Conservation (phyloP, 1,140 invertebrate genomes). For the Druon quercuslanigerum region DNA sequence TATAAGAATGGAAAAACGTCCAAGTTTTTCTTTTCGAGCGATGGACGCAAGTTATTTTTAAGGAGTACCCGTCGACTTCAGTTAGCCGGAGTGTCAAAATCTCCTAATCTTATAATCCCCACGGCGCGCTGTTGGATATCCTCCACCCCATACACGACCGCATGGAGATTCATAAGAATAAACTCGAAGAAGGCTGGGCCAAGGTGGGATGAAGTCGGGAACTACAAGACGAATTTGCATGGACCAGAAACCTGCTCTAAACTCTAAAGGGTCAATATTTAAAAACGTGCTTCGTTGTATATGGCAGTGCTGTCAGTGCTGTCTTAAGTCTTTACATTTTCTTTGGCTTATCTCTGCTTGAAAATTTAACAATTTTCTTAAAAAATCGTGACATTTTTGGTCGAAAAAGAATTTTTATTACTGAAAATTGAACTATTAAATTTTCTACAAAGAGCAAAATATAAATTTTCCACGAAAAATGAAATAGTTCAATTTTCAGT, state of each 20-base stretch:
- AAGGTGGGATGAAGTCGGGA: constrained; percentile 11
- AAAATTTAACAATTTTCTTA: too few relatives aligned
- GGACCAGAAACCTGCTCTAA: constrained; percentile 14
- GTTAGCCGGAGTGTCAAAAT: constrained; percentile 29
- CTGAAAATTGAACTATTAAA: too few relatives aligned
- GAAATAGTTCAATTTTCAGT: too few relatives aligned
- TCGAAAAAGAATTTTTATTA: too few relatives aligned
- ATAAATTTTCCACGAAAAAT: too few relatives aligned
- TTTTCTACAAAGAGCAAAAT: too few relatives aligned
- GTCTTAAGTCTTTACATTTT: background rate
- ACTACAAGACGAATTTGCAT: constrained; percentile 27
- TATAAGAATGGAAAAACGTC: constrained; percentile 6
- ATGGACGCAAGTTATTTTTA: constrained; percentile 26
- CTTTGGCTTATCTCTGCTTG: background rate
- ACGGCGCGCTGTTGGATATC: constrained; percentile 22
- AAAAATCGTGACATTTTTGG: too few relatives aligned
- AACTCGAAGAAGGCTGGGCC: background rate
- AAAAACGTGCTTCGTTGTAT: constrained; percentile 12
- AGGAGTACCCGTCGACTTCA: constrained; percentile 27
- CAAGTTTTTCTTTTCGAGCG: background rate
- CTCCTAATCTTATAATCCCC: constrained; percentile 29
- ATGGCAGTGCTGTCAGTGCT: background rate
- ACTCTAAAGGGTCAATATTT: background rate
- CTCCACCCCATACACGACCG: constrained; percentile 13
- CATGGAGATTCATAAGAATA: constrained; percentile 28